Percentiles rank a stretch among this genome's conserved stretches.
phyloP scores from a whole-genome alignment of 2,113 vertebrate genomes.

The Macaca mulatta region DNA sequence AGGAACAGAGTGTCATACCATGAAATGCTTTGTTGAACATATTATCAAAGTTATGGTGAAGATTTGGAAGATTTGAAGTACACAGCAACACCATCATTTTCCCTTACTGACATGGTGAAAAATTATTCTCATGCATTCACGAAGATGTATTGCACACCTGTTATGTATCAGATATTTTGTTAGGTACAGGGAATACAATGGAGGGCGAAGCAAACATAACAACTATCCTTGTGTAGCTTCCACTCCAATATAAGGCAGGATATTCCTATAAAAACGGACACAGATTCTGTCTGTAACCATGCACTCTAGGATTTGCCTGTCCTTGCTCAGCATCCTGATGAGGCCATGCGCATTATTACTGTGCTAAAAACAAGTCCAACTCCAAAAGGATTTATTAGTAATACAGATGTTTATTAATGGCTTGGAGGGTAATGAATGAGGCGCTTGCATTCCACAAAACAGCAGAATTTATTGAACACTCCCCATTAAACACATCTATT shows the following conservation, averaged over 20 bases:
- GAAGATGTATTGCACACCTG: neutral
- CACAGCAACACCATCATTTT: neutral
- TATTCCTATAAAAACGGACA: neutral
- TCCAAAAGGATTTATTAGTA: neutral
- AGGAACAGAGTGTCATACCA: neutral
- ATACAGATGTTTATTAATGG: neutral
- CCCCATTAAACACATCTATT: neutral
- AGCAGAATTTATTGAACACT: neutral
- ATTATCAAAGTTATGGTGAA: neutral
- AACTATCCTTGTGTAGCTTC: neutral
- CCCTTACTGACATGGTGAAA: neutral
- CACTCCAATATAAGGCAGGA: neutral
- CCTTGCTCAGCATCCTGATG: neutral
- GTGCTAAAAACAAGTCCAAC: neutral
- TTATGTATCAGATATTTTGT: neutral
- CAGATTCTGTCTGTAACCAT: no score
- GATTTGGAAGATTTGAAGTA: neutral
- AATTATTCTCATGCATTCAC: neutral
- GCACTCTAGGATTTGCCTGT: neutral
- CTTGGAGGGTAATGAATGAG: neutral
- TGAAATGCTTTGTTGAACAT: no score
- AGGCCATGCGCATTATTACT: neutral
- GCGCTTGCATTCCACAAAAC: no score
- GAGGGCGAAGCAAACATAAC: neutral
- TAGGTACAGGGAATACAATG: neutral